Conservation (phyloP, 2,797 vertebrate genomes). For the Eulemur albifrons region DNA sequence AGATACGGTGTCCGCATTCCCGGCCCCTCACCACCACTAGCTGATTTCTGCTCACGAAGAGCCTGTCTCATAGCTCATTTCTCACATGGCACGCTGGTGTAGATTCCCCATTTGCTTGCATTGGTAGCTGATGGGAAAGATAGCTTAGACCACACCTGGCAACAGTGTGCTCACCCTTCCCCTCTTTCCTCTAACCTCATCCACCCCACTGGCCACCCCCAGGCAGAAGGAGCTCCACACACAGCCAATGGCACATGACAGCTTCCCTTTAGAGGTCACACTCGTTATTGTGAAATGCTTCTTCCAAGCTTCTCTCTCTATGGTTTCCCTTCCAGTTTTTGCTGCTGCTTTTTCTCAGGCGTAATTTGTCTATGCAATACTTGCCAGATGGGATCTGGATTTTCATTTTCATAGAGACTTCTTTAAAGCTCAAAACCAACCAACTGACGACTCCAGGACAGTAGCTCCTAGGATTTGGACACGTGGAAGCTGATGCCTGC, state of each 20-base stretch:
- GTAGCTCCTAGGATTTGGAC: background rate
- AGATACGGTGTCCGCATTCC: background rate
- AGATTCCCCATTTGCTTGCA: background rate
- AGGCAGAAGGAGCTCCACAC: background rate
- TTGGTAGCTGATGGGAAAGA: background rate
- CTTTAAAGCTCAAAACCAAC: background rate
- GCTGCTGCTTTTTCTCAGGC: background rate
- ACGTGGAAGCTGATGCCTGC: background rate
- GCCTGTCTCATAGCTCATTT: background rate
- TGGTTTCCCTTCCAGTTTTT: constrained; percentile 34
- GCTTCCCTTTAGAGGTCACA: background rate
- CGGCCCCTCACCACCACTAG: background rate
- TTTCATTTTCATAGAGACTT: background rate
- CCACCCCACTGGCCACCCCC: background rate
- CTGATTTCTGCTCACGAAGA: background rate
- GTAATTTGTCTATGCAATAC: background rate
- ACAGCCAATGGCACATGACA: background rate
- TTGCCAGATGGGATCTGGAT: background rate
- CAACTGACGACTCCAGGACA: background rate
- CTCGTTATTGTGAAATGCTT: background rate
- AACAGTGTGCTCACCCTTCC: background rate
- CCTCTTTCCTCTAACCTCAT: background rate
- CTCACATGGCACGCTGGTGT: background rate
- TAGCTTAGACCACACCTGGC: background rate
- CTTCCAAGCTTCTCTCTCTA: background rate